phyloP scores from a whole-genome alignment of 2,888 invertebrate genomes.

The Gymnocheta viridis region DNA sequence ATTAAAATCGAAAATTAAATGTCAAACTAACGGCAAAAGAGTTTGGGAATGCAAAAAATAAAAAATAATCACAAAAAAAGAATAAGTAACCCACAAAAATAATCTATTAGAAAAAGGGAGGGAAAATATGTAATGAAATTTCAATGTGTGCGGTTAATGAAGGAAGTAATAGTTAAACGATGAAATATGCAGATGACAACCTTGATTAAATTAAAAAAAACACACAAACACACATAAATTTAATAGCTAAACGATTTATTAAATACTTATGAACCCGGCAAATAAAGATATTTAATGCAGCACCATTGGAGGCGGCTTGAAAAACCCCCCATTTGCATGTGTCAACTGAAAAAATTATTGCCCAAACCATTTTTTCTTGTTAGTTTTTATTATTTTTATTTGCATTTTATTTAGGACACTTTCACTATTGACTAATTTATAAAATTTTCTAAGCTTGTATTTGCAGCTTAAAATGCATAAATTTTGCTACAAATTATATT shows the following conservation, averaged over 20 bases:
- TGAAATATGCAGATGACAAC: conserved; percentile 3
- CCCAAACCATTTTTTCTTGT: no score
- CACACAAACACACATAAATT: no score
- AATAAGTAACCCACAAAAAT: conserved; percentile 21
- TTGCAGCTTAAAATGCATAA: no score
- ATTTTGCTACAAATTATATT: no score
- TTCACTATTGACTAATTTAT: no score
- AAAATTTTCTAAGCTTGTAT: no score
- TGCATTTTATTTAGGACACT: no score
- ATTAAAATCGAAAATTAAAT: conserved; percentile 82
- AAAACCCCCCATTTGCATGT: no score
- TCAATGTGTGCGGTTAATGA: conserved; percentile 38
- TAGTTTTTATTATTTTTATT: no score
- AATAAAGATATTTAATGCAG: no score
- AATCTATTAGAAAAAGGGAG: not conserved
- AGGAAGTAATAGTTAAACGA: conserved; percentile 36
- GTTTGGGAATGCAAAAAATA: conserved; percentile 62
- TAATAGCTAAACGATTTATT: not conserved
- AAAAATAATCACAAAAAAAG: conserved; percentile 32
- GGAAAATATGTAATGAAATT: conserved; percentile 23
- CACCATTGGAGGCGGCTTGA: no score
- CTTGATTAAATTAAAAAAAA: conserved; percentile 11
- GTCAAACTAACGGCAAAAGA: conserved; percentile 75
- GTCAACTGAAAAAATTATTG: no score
- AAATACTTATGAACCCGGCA: not conserved